A percentile compares a stretch with the other conserved stretches of the same genome.
These are phyloP conservation scores for Crotalus helleri DNA, from an alignment of 2,113 vertebrate genomes.

Conservation along the genomic window DNA sequence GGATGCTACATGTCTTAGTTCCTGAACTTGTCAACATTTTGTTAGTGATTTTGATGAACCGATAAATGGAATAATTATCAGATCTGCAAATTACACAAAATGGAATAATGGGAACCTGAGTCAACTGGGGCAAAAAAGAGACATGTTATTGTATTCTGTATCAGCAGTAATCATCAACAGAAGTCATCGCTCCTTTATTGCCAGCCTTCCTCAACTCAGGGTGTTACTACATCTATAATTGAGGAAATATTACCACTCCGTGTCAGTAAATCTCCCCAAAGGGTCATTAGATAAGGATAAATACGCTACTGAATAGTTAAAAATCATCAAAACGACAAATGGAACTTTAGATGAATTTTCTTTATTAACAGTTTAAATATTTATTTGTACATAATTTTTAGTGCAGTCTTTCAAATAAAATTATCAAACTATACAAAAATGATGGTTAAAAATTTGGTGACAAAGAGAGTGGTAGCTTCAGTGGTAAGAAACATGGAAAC, in stretches of 20 bases:
- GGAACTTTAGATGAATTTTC: conserved; percentile 66
- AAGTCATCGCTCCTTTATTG: background rate
- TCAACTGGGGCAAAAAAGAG: background rate
- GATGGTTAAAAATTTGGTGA: conserved; percentile 56
- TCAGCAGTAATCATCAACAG: background rate
- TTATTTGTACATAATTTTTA: conserved; percentile 76
- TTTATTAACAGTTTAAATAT: conserved; percentile 88
- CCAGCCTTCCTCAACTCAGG: background rate
- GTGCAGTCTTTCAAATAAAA: conserved; percentile 67
- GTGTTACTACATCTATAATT: background rate
- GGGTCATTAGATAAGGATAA: background rate
- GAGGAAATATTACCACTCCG: background rate
- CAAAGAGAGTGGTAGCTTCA: conserved; percentile 52
- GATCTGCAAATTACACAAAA: background rate
- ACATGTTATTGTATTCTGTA: background rate
- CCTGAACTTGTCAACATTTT: background rate
- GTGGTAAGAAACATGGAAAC: conserved; percentile 55
- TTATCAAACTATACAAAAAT: conserved; percentile 69
- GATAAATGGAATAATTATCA: background rate
- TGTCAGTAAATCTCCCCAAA: background rate
- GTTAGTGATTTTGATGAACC: background rate
- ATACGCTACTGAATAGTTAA: background rate
- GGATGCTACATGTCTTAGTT: background rate
- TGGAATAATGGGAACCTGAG: background rate
- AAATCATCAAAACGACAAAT: background rate